phyloP scores from a whole-genome alignment of 1,140 invertebrate species.

The Wasmannia auropunctata region DNA sequence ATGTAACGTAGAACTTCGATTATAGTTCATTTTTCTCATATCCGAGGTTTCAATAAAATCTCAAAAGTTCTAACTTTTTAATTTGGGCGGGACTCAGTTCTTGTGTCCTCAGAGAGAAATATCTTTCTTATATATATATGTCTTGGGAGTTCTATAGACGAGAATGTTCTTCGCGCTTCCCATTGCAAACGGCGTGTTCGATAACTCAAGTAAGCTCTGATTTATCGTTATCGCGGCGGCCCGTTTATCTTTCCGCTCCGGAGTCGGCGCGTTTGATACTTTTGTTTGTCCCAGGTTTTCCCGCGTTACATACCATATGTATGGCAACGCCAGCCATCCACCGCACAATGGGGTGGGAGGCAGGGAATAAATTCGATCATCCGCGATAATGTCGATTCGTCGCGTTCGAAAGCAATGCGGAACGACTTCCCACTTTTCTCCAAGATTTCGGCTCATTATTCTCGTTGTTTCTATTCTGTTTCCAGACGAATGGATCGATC shows the following conservation, averaged over 20 bases:
- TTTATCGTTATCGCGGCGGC: slow-evolving; percentile 29
- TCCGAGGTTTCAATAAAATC: not conserved
- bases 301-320: not conserved
- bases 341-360: not conserved
- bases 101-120: not conserved
- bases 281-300: slow-evolving; percentile 39
- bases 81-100: not conserved
- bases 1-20: not conserved
- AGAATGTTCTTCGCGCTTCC: not conserved
- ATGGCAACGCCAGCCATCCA: not conserved
- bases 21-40: not conserved
- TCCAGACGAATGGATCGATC: not conserved
- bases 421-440: slow-evolving; percentile 20
- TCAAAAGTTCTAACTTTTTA: not conserved
- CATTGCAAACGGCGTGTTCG: slow-evolving; percentile 15
- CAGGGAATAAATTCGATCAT: slow-evolving; percentile 48
- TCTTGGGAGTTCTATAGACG: not conserved
- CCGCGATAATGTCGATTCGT: slow-evolving; percentile 34
- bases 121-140: not conserved
- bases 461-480: slow-evolving; percentile 5
- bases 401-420: not conserved
- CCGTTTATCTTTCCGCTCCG: slow-evolving; percentile 33
- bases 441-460: slow-evolving; percentile 12
- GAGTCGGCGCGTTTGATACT: slow-evolving; percentile 25
- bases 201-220: slow-evolving; percentile 48